Evolutionary conservation across 92 coral and sea anemone species (phyloP).

Genomic region (Palythoa grandis): DNA sequence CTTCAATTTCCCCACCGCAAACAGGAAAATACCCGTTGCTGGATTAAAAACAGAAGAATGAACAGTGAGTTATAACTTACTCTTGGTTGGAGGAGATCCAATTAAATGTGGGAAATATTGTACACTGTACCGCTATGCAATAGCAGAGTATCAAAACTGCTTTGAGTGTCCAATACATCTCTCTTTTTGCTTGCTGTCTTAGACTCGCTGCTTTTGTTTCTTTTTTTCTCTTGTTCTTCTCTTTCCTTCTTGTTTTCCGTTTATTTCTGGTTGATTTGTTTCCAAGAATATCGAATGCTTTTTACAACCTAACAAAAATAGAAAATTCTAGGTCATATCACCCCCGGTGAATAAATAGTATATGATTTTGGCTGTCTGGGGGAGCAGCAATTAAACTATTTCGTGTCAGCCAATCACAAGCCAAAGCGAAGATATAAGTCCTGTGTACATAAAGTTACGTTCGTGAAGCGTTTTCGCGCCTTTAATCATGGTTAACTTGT

Average conservation of each 20-base stretch:
- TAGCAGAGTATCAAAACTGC: neutral
- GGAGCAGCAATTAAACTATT: too few relatives aligned
- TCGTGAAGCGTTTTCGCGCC: too few relatives aligned
- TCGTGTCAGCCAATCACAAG: too few relatives aligned
- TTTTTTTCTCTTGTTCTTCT: neutral
- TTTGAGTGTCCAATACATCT: neutral
- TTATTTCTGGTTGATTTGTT: too few relatives aligned
- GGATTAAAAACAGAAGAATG: neutral
- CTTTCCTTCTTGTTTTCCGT: neutral
- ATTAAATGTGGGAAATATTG: slow-evolving; percentile 2
- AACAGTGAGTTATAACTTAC: neutral
- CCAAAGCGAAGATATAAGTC: too few relatives aligned
- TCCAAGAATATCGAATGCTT: too few relatives aligned
- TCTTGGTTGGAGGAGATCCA: slow-evolving; percentile 1
- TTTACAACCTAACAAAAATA: too few relatives aligned
- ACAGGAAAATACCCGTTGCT: neutral
- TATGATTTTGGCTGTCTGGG: too few relatives aligned
- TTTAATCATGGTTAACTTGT: too few relatives aligned
- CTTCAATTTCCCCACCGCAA: neutral
- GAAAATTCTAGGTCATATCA: too few relatives aligned
- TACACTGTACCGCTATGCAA: neutral
- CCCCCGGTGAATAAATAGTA: too few relatives aligned
- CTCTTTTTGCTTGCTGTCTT: neutral
- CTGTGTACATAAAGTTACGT: too few relatives aligned
- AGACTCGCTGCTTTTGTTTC: neutral